These are phyloP conservation scores for Agrochola lota DNA, from an alignment of 2,888 invertebrate species.

Conservation along the genomic window DNA sequence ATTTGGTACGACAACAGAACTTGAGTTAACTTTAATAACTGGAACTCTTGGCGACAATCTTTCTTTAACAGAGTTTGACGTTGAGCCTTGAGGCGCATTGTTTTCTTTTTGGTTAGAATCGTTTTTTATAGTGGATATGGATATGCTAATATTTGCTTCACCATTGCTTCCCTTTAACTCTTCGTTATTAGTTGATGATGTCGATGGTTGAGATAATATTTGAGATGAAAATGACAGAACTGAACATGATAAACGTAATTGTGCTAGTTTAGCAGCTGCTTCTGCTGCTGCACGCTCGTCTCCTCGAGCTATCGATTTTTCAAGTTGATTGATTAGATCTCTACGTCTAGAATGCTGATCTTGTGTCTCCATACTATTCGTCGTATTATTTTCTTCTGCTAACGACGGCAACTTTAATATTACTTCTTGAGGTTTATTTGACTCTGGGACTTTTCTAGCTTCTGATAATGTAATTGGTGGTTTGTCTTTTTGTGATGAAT, in stretches of 20 bases:
- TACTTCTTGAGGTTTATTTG: slow-evolving; percentile 20
- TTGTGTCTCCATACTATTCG: slow-evolving; percentile 53
- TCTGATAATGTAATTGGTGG: not conserved
- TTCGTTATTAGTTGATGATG: slow-evolving; percentile 49
- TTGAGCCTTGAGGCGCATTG: slow-evolving; percentile 4
- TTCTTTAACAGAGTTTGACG: slow-evolving; percentile 21
- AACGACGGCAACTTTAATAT: slow-evolving; percentile 27
- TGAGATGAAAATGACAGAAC: slow-evolving; percentile 89
- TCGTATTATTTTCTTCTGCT: slow-evolving; percentile 38
- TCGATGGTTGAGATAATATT: slow-evolving; percentile 77
- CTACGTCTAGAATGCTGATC: slow-evolving; percentile 82
- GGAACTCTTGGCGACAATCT: slow-evolving; percentile 31
- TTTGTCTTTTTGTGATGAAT: slow-evolving; percentile 21
- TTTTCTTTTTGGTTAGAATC: slow-evolving; percentile 10
- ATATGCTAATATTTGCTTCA: slow-evolving; percentile 11
- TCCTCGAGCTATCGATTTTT: slow-evolving; percentile 94
- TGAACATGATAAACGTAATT: slow-evolving; percentile 94
- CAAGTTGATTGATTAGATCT: slow-evolving; percentile 92
- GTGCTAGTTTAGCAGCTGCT: slow-evolving; percentile 94
- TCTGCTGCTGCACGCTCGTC: slow-evolving; percentile 94
- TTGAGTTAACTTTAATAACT: slow-evolving; percentile 34
- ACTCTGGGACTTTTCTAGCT: slow-evolving; percentile 6
- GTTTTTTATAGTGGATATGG: slow-evolving; percentile 17
- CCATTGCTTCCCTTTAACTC: slow-evolving; percentile 13
- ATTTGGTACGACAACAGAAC: slow-evolving; percentile 8